Percentiles rank a stretch among this genome's conserved stretches.
These are phyloP conservation scores for Saturnia pavonia DNA, from an alignment of 2,888 invertebrate species.

Conservation along the genomic window DNA sequence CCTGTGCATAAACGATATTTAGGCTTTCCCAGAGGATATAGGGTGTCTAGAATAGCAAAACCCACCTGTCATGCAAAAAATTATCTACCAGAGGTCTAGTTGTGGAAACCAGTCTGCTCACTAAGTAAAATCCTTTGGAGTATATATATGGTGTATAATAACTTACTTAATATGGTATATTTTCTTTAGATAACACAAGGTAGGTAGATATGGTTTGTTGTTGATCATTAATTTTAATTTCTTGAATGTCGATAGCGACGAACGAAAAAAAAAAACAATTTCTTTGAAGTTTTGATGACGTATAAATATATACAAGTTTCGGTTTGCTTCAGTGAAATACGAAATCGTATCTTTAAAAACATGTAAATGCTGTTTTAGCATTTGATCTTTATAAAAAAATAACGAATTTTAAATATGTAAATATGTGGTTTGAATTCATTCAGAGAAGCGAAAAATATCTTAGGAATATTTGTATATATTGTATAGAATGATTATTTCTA, in stretches of 20 bases:
- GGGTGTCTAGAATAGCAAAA: no score
- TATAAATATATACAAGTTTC: conserved; percentile 34
- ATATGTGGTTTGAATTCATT: conserved; percentile 12
- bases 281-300: conserved; percentile 37
- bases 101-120: no score
- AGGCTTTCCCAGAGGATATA: no score
- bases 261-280: conserved; percentile 31
- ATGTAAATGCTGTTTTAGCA: conserved; percentile 17
- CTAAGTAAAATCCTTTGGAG: no score
- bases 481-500: not conserved
- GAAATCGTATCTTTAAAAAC: conserved; percentile 24
- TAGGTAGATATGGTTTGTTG: not conserved
- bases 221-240: conserved; percentile 36
- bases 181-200: conserved; percentile 8
- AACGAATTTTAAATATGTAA: conserved; percentile 23
- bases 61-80: no score
- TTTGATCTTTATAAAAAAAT: conserved; percentile 22
- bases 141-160: no score
- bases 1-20: no score
- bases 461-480: conserved; percentile 7
- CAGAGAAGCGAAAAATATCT: conserved; percentile 10
- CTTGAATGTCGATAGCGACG: conserved; percentile 30
- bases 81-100: no score
- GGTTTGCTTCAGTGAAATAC: conserved; percentile 25
- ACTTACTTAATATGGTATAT: no score